Evolutionary conservation across 53 echinoderm and acorn worm genomes (phyloP), one percentile per base, ranked within the genome.

Genomic region (Holothuria leucospilota): DNA sequence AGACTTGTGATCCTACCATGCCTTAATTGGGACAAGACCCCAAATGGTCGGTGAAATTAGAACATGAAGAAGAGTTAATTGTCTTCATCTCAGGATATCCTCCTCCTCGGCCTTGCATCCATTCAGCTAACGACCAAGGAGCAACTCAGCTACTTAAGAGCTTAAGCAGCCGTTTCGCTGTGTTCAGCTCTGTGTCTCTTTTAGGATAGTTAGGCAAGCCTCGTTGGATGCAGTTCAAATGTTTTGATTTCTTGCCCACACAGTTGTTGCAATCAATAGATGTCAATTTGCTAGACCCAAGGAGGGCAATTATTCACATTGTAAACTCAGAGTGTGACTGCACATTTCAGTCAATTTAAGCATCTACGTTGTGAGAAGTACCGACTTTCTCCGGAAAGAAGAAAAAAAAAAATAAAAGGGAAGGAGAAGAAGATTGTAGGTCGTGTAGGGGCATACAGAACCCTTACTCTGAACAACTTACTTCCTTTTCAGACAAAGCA

Each of bases 1-100:
- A 16, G 56, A 56, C 56, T 56, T 56, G 3, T 18, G 18, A 18
- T 56, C 56, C 56, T 56, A 56, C 56, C 18, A 56, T 1, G 4
- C 56, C 18, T 21, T 75, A 75, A 75, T 75, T 75, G 52, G 75
- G 75, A 75, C 75, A 75, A 75, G 75, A 75, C 75, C 75, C 75
- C 75, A 75, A 75, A 75, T 52, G 51, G 49, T 71, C 8, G 51
- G 8, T 26, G 28, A 75, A 75, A 75, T 75, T 75, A 52, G 75
- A 51, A 75, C 75, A 75, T 53, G 23, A 13, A 75, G 15, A 52
- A 21, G 52, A 49, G 26, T 52, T 75, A 75, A 75, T 75, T 75
- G 75, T 49, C 53, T 75, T 75, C 51, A 39, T 51, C 51, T 75
- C 21, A 23, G 75, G 49, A 75, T 51, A 49, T 23, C 46, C 75